Base-by-base conservation (phyloP, 2,888 invertebrate genomes). In the Malthinus seriepunctatus region DNA sequence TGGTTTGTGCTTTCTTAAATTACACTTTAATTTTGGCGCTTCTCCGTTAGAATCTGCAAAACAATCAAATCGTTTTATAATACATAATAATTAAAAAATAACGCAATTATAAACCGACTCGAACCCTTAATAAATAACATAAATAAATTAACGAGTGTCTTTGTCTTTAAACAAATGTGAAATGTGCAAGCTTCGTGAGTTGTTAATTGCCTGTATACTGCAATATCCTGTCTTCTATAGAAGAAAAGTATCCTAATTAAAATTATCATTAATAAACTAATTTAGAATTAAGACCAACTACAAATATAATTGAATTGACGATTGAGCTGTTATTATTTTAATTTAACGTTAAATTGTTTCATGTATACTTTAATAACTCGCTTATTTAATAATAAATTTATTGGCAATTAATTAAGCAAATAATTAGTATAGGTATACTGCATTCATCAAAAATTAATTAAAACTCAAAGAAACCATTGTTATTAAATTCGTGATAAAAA, bases 1-100 rank as follows among this genome's bases (percentile, higher is more conserved):
- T 11, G 94, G 94, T 77, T 96, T 97, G 85, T 96, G 96, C 76
- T 95, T 95, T 63, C 96, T 83, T 35, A 96, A 83, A 32, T 93
- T 90, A 80, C 93, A 94, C 77, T 93, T 93, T 69, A 94, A 81
- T 79, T 91, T 91, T 1, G 91, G 90, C n/a, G 90, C 90, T 71
- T 91, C 92, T 8, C 89, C 89, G 72, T 85, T 86, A 9, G 85
- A 86, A 80, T 88, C 85, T 88, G 83, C n/a, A 11, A 32, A 44
- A 52, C 23, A 7, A 9, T 37, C 32, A 33, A 33, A 52, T 32
- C 14, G 23, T 44, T 32, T n/a, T n/a, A n/a, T 34, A 50, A 23
- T 15, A 4, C 35, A 10, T 31, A 8, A 32, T 10, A 34, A 46
- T 54, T 45, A 59, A 49, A 54, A 59, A 54, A 51, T 55, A 47